Evolutionary conservation across 2,113 vertebrate species (phyloP).

Genomic region (Globicephala melas): DNA sequence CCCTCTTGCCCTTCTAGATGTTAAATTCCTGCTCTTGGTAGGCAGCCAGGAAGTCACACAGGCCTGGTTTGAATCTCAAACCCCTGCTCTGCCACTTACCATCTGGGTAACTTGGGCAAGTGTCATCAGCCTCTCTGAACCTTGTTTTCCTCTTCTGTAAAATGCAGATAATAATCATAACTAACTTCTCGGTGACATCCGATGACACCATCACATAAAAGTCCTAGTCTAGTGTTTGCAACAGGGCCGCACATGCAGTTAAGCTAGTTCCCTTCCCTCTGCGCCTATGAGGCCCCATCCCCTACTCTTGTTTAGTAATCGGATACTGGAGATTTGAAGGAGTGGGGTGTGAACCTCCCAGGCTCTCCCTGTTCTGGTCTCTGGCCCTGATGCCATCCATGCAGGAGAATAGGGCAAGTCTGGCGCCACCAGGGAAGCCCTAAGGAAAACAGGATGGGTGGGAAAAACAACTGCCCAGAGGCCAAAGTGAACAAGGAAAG

Average conservation of each 20-base stretch:
- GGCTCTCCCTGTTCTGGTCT: background rate
- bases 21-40: background rate
- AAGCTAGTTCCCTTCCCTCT: background rate
- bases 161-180: background rate
- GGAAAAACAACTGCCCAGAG: background rate
- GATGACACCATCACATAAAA: background rate
- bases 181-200: background rate
- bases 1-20: background rate
- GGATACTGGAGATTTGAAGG: background rate
- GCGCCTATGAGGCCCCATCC: background rate
- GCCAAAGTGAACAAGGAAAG: background rate
- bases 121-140: background rate
- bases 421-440: background rate
- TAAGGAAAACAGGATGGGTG: background rate
- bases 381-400: background rate
- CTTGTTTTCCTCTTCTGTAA: background rate
- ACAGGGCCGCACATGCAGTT: background rate
- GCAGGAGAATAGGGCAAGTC: background rate
- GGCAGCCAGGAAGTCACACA: conserved; percentile 13
- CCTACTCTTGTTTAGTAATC: background rate
- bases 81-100: conserved; percentile 32
- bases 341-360: background rate
- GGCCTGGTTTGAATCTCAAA: background rate
- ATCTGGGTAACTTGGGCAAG: conserved; percentile 23
- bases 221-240: background rate